phyloP scores from a whole-genome alignment of 2,113 vertebrate genomes.

The Takifugu bimaculatus region DNA sequence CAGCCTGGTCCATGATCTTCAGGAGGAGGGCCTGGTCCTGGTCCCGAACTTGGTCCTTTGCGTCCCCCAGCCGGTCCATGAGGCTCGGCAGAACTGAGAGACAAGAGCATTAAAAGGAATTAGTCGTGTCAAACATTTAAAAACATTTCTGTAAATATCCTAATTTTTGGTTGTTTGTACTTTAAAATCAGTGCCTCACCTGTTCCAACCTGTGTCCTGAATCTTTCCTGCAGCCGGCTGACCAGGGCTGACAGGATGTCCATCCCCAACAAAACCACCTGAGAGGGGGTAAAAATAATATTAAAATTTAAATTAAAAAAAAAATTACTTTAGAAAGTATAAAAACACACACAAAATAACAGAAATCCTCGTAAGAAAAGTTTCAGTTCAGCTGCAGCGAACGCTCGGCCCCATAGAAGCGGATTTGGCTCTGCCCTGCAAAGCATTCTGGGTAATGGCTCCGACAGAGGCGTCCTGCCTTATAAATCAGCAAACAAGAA shows the following conservation, averaged over 20 bases:
- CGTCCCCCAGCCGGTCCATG: constrained; percentile 92
- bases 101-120: not conserved
- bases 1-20: constrained; percentile 95
- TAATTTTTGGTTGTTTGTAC: not conserved
- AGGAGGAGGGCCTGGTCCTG: constrained; percentile 91
- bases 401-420: not conserved
- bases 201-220: constrained; percentile 91
- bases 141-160: not conserved
- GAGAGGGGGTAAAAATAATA: constrained; percentile 23
- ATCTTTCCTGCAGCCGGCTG: constrained; percentile 86
- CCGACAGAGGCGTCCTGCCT: not conserved
- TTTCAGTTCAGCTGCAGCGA: not conserved
- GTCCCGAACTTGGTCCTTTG: constrained; percentile 92
- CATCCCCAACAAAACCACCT: constrained; percentile 94
- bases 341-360: not conserved
- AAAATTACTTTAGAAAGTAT: not conserved
- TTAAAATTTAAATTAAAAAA: not conserved
- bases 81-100: constrained; percentile 88
- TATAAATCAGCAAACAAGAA: not conserved
- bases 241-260: constrained; percentile 89
- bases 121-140: not conserved
- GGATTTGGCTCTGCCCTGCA: constrained; percentile 35
- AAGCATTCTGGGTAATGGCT: constrained; percentile 65
- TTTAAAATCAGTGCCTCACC: constrained; percentile 70
- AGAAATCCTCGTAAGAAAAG: not conserved